phyloP scores from a whole-genome alignment of 2,888 invertebrate genomes.

The Agrochola litura region DNA sequence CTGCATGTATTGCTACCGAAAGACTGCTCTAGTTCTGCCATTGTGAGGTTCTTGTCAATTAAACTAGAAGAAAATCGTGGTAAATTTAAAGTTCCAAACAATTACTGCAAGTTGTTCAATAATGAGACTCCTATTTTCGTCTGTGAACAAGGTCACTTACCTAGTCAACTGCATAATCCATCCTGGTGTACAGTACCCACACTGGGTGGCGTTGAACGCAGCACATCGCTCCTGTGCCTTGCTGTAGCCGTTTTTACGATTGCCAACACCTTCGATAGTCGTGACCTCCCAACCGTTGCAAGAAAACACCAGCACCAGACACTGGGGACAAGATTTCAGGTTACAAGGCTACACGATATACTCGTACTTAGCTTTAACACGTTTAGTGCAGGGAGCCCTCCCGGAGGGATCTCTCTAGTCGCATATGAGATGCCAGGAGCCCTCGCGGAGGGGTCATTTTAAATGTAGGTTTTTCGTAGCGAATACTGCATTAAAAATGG shows the following conservation, averaged over 20 bases:
- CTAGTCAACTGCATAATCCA: conserved; percentile 94
- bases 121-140: too few species aligned
- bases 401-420: too few species aligned
- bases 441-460: too few species aligned
- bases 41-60: conserved; percentile 89
- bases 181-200: conserved; percentile 94
- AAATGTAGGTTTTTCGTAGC: too few species aligned
- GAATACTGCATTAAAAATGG: too few species aligned
- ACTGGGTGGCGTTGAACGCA: conserved; percentile 92
- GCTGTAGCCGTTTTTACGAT: conserved; percentile 91
- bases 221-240: conserved; percentile 91
- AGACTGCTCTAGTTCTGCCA: conserved; percentile 93
- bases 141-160: conserved; percentile 72
- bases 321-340: conserved; percentile 68
- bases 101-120: neutral
- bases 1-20: conserved; percentile 95
- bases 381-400: too few species aligned
- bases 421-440: too few species aligned
- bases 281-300: conserved; percentile 93
- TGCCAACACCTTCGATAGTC: conserved; percentile 94
- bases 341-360: too few species aligned
- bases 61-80: conserved; percentile 77
- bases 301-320: conserved; percentile 90
- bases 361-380: too few species aligned
- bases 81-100: too few species aligned